Evolutionary conservation across 1,140 invertebrate species (phyloP), one percentile per base, ranked within the genome.

Genomic region (Drosophila varians): DNA sequence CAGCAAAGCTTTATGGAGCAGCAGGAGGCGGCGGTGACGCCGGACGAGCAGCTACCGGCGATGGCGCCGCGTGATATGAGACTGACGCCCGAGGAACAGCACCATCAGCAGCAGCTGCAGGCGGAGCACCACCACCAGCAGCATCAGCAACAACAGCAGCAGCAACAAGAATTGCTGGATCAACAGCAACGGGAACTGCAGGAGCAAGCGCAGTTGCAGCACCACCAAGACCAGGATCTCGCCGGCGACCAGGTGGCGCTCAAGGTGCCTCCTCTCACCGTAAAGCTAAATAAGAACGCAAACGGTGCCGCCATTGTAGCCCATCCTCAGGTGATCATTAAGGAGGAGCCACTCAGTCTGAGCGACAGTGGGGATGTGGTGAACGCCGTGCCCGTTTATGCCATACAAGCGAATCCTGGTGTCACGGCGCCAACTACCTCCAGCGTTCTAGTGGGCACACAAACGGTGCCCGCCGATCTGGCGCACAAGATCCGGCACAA

Each of bases 61-160:
- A 90, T 90, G 45, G 83, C 80, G 62, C 83, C 89, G 53, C 79
- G 84, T 71, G 89, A 90, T 76, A 90, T 90, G 80, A 90, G 86
- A 84, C 83, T 88, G 83, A 88, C 83, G 55, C 83, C 83, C 34
- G 83, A 87, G 47, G 83, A 88, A 74, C 83, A 88, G 58, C 83
- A 87, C 54, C 83, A 83, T 46, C 83, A 87, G 43, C 83, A 83
- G 40, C 78, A 82, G 48, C 58, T 60, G 31, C 70, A 72, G 38
- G 60, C 66, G 42, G 56, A 74, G 16, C 70, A 74, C 28, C 77
- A 65, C 19, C 69, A 73, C 5, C 60, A 77, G 8, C 76, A 86
- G 6, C 65, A 74, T 6, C 36, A 38, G 12, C 36, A 69, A 18
- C 73, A 62, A 12, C 64, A 70, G 8, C 55, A 77, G 23, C 75